These are phyloP conservation scores for Anguilla anguilla DNA, from an alignment of 2,797 vertebrate genomes.

Conservation along the genomic window DNA sequence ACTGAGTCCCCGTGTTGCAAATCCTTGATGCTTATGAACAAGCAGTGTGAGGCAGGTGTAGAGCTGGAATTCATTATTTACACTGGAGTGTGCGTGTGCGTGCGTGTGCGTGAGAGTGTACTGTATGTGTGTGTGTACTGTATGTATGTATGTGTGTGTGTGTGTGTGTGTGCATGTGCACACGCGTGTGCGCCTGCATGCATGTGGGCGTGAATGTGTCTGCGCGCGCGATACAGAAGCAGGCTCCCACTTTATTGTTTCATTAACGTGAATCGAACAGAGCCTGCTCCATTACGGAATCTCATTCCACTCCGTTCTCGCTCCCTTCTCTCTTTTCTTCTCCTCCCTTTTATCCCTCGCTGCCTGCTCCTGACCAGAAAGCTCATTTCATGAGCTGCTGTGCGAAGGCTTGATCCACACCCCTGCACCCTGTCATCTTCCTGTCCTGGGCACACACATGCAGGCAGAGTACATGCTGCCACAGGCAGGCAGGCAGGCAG, in stretches of 20 bases:
- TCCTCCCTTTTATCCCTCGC: constrained; percentile 25
- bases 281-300: neutral
- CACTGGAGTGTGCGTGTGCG: neutral
- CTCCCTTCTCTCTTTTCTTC: constrained; percentile 23
- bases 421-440: constrained; percentile 38
- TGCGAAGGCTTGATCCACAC: constrained; percentile 52
- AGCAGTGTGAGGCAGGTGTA: neutral
- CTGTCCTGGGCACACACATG: constrained; percentile 26
- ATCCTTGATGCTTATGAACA: neutral
- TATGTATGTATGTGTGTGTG: neutral
- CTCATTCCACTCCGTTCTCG: neutral
- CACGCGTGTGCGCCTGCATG: too few species aligned
- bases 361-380: constrained; percentile 47
- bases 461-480: constrained; percentile 25
- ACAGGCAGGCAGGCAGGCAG: neutral
- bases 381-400: constrained; percentile 46
- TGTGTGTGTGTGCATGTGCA: neutral
- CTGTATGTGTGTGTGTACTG: too few species aligned
- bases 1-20: neutral
- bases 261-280: constrained; percentile 14
- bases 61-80: neutral
- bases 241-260: neutral
- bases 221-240: neutral
- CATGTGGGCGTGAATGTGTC: too few species aligned
- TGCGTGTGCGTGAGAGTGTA: too few species aligned